Base-by-base conservation (phyloP, 2,113 vertebrate genomes). In the Symphodus melops region DNA sequence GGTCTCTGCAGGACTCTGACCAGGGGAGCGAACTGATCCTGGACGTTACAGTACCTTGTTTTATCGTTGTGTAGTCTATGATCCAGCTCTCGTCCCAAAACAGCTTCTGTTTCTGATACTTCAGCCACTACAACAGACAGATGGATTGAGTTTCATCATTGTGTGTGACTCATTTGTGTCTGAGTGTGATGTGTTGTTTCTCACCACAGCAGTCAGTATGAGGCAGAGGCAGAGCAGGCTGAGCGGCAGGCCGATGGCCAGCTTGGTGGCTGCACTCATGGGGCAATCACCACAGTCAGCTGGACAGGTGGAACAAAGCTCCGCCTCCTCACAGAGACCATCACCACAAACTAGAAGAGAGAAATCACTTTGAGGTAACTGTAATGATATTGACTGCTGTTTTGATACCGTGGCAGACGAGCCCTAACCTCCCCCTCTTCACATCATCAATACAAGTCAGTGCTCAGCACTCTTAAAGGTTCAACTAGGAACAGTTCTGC, bases 31-130 rank as follows among this genome's bases (percentile, higher is more conserved):
- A 33, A 5, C 17, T 11, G 1, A 60, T 1, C n/a, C 4, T 16
- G 19, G 25, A 28, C 5, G 25, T 85, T 12, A 1, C 23, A 0
- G 7, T 75, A 96, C 94, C 94, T 94, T 95, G 93, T 92, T 96
- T 95, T 23, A 96, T 96, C 4, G 86, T 73, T 17, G 28, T 75
- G 64, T 95, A 96, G 75, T 96, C 93, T 54, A 96, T 95, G 89
- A 96, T 94, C 95, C 94, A 97, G 83, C 94, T 96, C 91, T 97
- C 94, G 81, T 96, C 94, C 94, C 95, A 95, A 89, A 97, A 80
- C 77, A 96, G 90, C 84, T 95, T 97, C 91, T 95, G 92, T 57
- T 95, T 96, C 91, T 98, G 95, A 84, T 96, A 96, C 46, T 93
- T 88, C 84, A 97, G 92, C 92, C 93, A 96, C 95, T 96, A 62